Conservation (phyloP, 2,113 vertebrate genomes). For the Mobula birostris region DNA sequence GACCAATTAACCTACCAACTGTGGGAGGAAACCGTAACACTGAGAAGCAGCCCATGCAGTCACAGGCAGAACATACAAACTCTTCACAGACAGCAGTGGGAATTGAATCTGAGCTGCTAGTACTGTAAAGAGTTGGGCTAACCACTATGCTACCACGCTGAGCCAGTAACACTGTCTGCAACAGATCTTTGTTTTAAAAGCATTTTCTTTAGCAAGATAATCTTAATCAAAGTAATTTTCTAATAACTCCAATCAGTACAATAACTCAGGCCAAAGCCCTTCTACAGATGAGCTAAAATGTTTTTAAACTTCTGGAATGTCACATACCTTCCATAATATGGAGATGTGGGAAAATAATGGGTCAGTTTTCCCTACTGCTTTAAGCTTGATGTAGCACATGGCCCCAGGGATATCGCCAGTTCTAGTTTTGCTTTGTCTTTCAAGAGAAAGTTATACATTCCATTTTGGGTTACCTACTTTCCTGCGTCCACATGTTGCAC, state of each 20-base stretch:
- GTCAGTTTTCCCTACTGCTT: not conserved
- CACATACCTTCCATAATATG: not conserved
- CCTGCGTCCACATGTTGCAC: not conserved
- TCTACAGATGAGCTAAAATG: too few relatives aligned
- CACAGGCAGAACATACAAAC: too few relatives aligned
- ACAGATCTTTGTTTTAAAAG: not conserved
- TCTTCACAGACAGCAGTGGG: too few relatives aligned
- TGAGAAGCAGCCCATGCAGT: too few relatives aligned
- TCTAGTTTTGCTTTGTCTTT: slow-evolving; percentile 3
- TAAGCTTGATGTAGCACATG: not conserved
- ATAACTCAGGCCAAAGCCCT: not conserved
- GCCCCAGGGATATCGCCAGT: not conserved
- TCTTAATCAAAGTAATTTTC: not conserved
- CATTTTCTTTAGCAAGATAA: not conserved
- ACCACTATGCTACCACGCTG: too few relatives aligned
- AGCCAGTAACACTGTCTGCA: not conserved
- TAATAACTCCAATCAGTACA: not conserved
- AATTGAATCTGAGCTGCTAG: too few relatives aligned
- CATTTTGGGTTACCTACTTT: slow-evolving; percentile 30
- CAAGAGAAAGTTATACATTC: not conserved
- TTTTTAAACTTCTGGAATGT: not conserved
- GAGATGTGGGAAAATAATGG: not conserved
- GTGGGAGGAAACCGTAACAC: too few relatives aligned
- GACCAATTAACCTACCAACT: too few relatives aligned
- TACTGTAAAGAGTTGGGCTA: too few relatives aligned